Percentiles rank a stretch among this genome's conserved stretches.
Conservation (phyloP, 1,140 invertebrate genomes). For the Amphibalanus amphitrite region DNA sequence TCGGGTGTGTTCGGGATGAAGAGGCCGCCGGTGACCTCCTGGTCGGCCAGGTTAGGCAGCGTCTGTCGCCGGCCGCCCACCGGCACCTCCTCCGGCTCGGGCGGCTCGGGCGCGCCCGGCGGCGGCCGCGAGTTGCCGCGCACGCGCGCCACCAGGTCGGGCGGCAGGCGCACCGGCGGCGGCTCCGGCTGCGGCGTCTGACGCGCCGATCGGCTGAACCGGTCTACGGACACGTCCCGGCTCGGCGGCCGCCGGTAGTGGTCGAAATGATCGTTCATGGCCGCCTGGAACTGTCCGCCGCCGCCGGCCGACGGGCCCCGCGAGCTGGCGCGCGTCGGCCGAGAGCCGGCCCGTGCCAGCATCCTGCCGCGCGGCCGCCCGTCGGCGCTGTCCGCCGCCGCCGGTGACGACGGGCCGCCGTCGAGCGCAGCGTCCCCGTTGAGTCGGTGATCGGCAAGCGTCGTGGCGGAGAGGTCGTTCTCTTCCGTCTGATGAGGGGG, state of each 20-base stretch:
- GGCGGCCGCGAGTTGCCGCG: constrained; percentile 11
- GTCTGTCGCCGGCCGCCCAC: not conserved
- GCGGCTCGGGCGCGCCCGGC: constrained; percentile 21
- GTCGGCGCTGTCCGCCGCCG: constrained; percentile 9
- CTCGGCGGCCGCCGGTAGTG: constrained; percentile 76
- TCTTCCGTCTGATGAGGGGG: too few species aligned
- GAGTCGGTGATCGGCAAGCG: too few species aligned
- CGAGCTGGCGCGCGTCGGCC: not conserved
- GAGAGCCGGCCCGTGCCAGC: constrained; percentile 11
- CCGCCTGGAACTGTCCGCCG: not conserved
- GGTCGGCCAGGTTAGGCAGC: not conserved
- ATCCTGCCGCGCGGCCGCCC: constrained; percentile 14
- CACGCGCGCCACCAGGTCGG: constrained; percentile 9
- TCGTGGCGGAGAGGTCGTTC: too few species aligned
- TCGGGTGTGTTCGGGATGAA: not conserved
- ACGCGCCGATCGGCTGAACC: constrained; percentile 33
- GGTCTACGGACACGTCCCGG: constrained; percentile 63
- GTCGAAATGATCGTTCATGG: constrained; percentile 54
- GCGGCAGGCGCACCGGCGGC: constrained; percentile 11
- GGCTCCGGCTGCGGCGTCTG: constrained; percentile 10
- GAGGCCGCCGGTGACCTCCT: not conserved
- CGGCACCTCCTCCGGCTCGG: constrained; percentile 24
- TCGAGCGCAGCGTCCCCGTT: too few species aligned
- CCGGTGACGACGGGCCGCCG: too few species aligned
- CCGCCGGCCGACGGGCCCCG: too few species aligned